Evolutionary conservation across 2,113 vertebrate genomes (phyloP), one percentile per base, ranked within the genome.

Genomic region (Neopipo cinnamomea): DNA sequence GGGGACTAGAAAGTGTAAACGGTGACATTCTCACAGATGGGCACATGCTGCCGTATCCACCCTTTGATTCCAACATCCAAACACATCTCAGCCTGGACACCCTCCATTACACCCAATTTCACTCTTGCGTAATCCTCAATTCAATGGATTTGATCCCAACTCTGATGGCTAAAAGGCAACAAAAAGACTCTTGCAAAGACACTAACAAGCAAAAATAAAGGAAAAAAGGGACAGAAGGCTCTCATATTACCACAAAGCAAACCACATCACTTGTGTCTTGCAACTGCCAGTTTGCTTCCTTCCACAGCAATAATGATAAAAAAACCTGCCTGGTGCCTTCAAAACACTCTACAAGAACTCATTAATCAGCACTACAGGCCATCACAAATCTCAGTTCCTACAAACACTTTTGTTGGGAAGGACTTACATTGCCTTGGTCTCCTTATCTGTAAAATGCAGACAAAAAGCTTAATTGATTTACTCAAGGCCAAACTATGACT

Each of bases 371-470:
- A 39, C 39, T 62, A 67, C 14, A 90, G 67, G 16, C 61, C 8
- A 1, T 47, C 67, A 59, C 77, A 92, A 87, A 92, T 85, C 80
- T 75, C 47, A 90, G 42, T 80, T 93, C 55, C 50, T 37, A 30
- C 72, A 67, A 86, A 77, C 35, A 67, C 67, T 91, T 83, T 65
- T 52, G 42, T 65, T 92, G 61, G 67, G 92, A 80, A 84, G 46
- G 46, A 71, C 50, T 72, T 80, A 63, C 8, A 47, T 47, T 70
- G 59, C 79, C 44, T 87, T 49, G 28, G 55, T 85, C 73, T 74
- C 67, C 84, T 91, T 91, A 96, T 95, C 94, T 94, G 42, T 73
- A 77, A 94, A 79, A 91, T 47, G 53, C 78, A 96, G 75, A 91
- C 79, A 90, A 92, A 94, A 74, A 89, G 70, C 50, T 90, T 70